Evolutionary conservation across 2,888 invertebrate genomes (phyloP), one percentile per base, ranked within the genome.

Genomic region (Magallana nippona): DNA sequence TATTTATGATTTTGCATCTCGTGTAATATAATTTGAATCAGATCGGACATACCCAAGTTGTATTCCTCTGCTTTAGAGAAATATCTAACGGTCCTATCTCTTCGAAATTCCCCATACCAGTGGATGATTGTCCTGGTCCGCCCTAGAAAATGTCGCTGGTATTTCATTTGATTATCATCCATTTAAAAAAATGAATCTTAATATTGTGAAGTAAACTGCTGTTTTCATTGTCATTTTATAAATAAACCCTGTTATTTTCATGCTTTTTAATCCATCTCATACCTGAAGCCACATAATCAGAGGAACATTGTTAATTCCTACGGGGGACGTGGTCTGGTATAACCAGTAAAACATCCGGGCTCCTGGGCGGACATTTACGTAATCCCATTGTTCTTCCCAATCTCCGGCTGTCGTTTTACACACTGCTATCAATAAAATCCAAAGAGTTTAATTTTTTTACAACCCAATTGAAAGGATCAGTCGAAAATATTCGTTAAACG

Each of bases 281-380:
- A 94, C 94, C 93, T 95, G 95, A 15, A 98, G 95, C 98, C 98
- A 98, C 83, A 98, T 96, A n/a, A 97, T 95, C 55, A 98, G 94
- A 0, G 98, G 98, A 63, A 96, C 95, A 1, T 96, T 95, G 0
- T 96, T 96, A 91, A 96, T 95, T 78, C 95, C 95, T 5, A 91
- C 88, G 0, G 96, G 94, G 0, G 96, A 96, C 0, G 96, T 96
- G 17, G 96, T 96, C 92, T 96, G 96, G 92, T 97, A 97, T 58
- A 98, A 94, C 97, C 97, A 98, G 95, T 97, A 98, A 94, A 98
- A 97, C 96, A 97, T 97, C 89, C 97, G 96, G 0, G 97, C 97
- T 0, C 96, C 96, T 2, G 95, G 95, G 0, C 97, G 95, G 0
- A 97, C 96, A 84, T 95, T 95, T 3, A 96, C 96, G 94, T 96